phyloP scores from a whole-genome alignment of 2,113 vertebrate species.

The Aepyceros melampus region DNA sequence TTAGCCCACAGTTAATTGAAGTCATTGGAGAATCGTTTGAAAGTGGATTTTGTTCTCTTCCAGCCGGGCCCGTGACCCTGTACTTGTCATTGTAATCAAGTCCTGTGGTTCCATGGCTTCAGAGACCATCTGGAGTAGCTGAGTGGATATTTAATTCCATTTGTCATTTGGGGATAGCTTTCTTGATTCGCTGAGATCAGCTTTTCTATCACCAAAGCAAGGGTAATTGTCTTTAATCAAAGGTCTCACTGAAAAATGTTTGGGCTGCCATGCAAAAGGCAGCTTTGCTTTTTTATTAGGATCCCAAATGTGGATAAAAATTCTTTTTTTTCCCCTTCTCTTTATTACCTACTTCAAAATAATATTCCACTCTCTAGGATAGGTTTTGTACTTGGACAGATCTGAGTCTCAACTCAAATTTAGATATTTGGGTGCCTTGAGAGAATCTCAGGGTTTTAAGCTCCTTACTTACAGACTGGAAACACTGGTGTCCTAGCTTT shows the following conservation, averaged over 20 bases:
- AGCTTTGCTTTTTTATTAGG: neutral
- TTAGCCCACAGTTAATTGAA: conserved; percentile 55
- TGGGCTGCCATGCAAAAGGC: neutral
- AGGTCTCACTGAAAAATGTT: neutral
- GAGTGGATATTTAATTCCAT: conserved; percentile 21
- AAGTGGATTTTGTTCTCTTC: conserved; percentile 41
- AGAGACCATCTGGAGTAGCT: conserved; percentile 24
- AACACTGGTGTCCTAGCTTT: fast-evolving
- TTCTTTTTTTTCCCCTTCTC: neutral
- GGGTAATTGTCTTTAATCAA: neutral
- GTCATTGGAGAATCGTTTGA: conserved; percentile 16
- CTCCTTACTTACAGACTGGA: neutral
- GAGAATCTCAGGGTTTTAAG: neutral
- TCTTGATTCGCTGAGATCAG: neutral
- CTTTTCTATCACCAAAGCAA: neutral
- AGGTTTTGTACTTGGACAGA: neutral
- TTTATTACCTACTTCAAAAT: neutral
- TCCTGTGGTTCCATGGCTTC: neutral
- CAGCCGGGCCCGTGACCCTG: neutral
- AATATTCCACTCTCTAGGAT: neutral
- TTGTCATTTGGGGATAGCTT: conserved; percentile 40
- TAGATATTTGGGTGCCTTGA: neutral
- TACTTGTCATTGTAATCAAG: conserved; percentile 54
- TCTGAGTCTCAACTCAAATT: neutral
- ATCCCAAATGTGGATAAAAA: neutral